Percentiles rank a stretch among this genome's conserved stretches.
These are phyloP conservation scores for Xiphorhynchus erythropygius DNA, from an alignment of 2,797 vertebrate species.

Conservation along the genomic window DNA sequence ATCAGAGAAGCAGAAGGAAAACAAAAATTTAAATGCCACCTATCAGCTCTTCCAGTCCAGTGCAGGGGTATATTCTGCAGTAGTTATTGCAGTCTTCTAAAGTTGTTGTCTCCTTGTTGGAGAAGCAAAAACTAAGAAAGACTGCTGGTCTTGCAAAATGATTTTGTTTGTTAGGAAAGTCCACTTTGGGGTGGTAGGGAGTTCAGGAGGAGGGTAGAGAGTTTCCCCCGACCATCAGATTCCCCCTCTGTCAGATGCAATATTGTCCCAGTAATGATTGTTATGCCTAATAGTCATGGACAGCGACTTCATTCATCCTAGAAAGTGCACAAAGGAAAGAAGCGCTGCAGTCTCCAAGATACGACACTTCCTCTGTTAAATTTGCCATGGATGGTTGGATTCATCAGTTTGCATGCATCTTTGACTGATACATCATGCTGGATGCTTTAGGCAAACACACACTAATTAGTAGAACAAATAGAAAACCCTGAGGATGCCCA, in stretches of 20 bases:
- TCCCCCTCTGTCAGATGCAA: background rate
- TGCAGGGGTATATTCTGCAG: background rate
- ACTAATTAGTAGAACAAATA: slow-evolving; percentile 76
- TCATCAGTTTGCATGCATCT: slow-evolving; percentile 64
- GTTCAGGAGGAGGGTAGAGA: background rate
- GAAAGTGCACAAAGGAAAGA: background rate
- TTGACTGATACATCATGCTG: slow-evolving; percentile 58
- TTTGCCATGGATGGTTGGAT: slow-evolving; percentile 67
- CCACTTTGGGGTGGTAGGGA: background rate
- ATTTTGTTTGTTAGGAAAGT: background rate
- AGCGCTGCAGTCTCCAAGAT: background rate
- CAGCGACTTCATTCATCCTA: slow-evolving; percentile 9
- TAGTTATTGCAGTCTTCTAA: background rate
- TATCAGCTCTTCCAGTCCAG: background rate
- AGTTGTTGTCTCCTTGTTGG: background rate
- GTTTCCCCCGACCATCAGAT: background rate
- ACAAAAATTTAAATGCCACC: background rate
- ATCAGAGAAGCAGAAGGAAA: background rate
- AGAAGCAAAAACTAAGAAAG: background rate
- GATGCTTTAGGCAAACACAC: slow-evolving; percentile 68
- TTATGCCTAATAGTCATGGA: slow-evolving; percentile 10
- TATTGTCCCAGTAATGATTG: slow-evolving; percentile 19
- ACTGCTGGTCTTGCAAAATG: background rate
- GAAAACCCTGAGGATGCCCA: slow-evolving; percentile 62
- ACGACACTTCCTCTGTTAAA: slow-evolving; percentile 25